A percentile compares a stretch with the other conserved stretches of the same genome.
These are phyloP conservation scores for Hydrophis major DNA, from an alignment of 2,797 vertebrate genomes.

Conservation along the genomic window DNA sequence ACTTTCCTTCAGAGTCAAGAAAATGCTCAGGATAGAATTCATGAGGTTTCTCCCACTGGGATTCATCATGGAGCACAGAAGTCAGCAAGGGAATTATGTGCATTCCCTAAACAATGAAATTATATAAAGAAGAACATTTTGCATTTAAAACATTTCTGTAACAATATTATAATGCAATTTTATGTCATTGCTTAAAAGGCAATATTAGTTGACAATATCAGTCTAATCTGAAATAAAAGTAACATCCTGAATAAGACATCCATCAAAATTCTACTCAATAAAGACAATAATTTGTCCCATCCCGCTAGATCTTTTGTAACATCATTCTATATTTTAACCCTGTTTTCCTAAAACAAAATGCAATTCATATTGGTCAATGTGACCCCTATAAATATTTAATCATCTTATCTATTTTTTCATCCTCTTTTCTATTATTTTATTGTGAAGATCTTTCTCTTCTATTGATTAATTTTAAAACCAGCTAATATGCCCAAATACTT, in stretches of 20 bases:
- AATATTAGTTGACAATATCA: not conserved
- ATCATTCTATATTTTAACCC: not conserved
- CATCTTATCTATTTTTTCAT: not conserved
- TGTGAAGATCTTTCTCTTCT: not conserved
- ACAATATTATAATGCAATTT: not conserved
- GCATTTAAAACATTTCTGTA: not conserved
- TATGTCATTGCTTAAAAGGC: not conserved
- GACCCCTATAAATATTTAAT: not conserved
- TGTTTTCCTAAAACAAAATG: not conserved
- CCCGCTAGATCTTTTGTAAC: not conserved
- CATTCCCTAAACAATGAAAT: constrained; percentile 20
- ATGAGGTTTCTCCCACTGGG: not conserved
- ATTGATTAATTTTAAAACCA: not conserved
- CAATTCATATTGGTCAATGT: not conserved
- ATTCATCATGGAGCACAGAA: constrained; percentile 41
- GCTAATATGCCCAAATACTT: not conserved
- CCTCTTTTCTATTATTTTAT: not conserved
- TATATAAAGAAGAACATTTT: not conserved
- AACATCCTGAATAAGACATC: not conserved
- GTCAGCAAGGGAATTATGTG: constrained; percentile 25
- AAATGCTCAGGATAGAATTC: constrained; percentile 38
- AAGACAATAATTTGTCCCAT: not conserved
- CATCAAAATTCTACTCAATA: not conserved
- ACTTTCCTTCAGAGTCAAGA: not conserved
- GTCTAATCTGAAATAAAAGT: not conserved